A percentile compares a stretch with the other conserved stretches of the same genome.
Evolutionary conservation across 2,113 vertebrate species (phyloP).

Genomic region (Arenaria interpres): DNA sequence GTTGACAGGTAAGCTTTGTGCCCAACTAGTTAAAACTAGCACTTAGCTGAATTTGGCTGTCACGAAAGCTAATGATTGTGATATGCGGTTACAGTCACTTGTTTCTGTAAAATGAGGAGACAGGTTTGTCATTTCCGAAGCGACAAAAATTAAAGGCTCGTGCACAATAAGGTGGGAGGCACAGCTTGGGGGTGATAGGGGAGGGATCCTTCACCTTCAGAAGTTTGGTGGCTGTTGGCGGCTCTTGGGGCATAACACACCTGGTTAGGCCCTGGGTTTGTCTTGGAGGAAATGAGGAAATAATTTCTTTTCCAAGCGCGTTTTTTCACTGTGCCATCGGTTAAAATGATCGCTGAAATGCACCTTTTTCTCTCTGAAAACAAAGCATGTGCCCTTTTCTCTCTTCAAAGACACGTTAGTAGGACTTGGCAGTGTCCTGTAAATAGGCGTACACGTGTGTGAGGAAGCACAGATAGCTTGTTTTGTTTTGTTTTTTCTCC

Average conservation of each 20-base stretch:
- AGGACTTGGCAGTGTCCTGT: background rate
- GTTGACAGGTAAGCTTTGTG: constrained; percentile 24
- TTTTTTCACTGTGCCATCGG: background rate
- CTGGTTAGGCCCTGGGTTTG: background rate
- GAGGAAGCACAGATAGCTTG: background rate
- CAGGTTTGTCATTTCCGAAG: background rate
- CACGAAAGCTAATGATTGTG: background rate
- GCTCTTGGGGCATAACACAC: background rate
- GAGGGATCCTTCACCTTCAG: background rate
- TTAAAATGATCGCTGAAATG: background rate
- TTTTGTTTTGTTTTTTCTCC: no score
- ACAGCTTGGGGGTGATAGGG: background rate
- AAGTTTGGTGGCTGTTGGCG: background rate
- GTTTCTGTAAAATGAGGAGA: background rate
- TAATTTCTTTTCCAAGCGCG: background rate
- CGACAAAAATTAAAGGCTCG: background rate
- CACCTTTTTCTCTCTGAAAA: background rate
- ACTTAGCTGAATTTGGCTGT: constrained; percentile 11
- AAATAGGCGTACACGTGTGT: rapidly evolving
- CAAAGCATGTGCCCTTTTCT: background rate
- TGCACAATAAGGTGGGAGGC: background rate
- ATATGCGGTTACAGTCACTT: background rate
- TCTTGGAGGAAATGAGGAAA: background rate
- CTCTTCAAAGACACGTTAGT: background rate
- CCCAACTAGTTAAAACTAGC: background rate